A percentile compares a stretch with the other conserved stretches of the same genome.
These are phyloP conservation scores for Cacoxenus indagator DNA, from an alignment of 2,888 invertebrate species.

Conservation along the genomic window DNA sequence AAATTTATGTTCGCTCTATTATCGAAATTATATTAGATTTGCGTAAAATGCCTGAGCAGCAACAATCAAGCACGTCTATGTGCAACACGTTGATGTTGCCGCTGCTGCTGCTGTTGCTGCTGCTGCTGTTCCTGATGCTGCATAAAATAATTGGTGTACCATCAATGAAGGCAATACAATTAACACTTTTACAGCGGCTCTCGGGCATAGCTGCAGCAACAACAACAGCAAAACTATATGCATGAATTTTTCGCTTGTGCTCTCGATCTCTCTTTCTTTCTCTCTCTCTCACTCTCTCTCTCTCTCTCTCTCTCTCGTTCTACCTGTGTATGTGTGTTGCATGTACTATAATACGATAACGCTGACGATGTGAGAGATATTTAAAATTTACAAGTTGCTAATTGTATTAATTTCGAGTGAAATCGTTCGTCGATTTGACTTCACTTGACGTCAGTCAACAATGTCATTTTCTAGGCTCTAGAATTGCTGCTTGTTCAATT, in stretches of 20 bases:
- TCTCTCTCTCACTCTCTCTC: no score
- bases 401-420: slow-evolving; percentile 60
- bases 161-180: slow-evolving; percentile 37
- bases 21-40: slow-evolving; percentile 63
- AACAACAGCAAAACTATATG: not conserved
- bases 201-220: not conserved
- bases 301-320: no score
- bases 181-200: slow-evolving; percentile 5
- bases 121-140: not conserved
- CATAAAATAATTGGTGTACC: not conserved
- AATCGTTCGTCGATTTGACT: slow-evolving; percentile 37
- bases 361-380: slow-evolving; percentile 49
- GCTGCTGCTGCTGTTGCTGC: not conserved
- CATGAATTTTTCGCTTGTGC: no score
- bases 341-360: no score
- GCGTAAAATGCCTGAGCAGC: slow-evolving; percentile 43
- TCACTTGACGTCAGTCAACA: not conserved
- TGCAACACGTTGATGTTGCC: slow-evolving; percentile 26
- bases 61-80: slow-evolving; percentile 13
- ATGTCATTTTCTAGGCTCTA: no score
- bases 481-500: no score
- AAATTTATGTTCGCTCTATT: slow-evolving; percentile 67
- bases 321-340: no score
- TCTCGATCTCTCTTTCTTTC: no score
- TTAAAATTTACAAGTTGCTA: slow-evolving; percentile 65